Evolutionary conservation across 2,113 vertebrate species (phyloP).

Genomic region (Neomonachus schauinslandi): DNA sequence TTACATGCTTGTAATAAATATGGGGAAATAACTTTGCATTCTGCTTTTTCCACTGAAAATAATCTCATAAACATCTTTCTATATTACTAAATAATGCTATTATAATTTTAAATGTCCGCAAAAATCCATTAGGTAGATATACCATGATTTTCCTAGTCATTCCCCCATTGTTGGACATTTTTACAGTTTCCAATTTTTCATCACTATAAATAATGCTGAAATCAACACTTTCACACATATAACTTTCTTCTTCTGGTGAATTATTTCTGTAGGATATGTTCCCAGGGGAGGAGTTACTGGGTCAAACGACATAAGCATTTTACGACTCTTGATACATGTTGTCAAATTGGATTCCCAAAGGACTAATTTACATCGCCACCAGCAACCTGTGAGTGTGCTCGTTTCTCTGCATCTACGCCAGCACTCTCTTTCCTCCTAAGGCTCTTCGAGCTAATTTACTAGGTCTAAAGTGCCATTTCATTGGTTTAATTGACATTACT

Average conservation of each 20-base stretch:
- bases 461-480: background rate
- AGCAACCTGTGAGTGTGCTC: background rate
- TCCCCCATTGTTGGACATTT: conserved; percentile 69
- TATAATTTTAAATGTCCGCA: conserved; percentile 70
- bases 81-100: conserved; percentile 63
- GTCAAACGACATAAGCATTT: conserved; percentile 74
- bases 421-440: background rate
- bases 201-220: conserved; percentile 79
- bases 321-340: conserved; percentile 67
- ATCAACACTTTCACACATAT: conserved; percentile 67
- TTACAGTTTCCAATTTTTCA: conserved; percentile 78
- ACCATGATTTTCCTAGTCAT: conserved; percentile 61
- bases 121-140: conserved; percentile 71
- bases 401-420: background rate
- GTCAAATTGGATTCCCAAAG: conserved; percentile 59
- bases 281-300: conserved; percentile 73
- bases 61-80: conserved; percentile 64
- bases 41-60: conserved; percentile 46
- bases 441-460: background rate
- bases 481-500: background rate
- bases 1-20: conserved; percentile 29
- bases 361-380: conserved; percentile 19
- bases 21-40: background rate
- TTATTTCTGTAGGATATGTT: conserved; percentile 69
- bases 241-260: conserved; percentile 74